phyloP scores from a whole-genome alignment of 2,113 vertebrate species.

The Ondatra zibethicus region DNA sequence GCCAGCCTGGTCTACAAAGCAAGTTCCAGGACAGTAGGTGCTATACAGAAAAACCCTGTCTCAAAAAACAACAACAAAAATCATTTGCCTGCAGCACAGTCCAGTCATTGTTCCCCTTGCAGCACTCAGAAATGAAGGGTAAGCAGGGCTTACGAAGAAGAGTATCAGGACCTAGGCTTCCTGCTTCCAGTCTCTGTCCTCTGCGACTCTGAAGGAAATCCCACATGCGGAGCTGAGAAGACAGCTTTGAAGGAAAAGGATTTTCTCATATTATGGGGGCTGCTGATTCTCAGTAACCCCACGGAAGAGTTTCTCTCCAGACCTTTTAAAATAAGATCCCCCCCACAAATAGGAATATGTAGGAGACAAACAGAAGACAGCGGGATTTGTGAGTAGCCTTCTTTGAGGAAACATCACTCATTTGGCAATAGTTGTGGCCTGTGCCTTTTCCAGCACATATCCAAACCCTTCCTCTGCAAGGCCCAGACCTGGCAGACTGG shows the following conservation, averaged over 20 bases:
- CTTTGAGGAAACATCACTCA: not conserved
- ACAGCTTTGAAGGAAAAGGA: not conserved
- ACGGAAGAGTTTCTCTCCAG: not conserved
- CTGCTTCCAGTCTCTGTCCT: not conserved
- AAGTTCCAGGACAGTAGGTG: not conserved
- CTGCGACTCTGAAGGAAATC: not conserved
- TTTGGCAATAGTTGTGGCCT: not conserved
- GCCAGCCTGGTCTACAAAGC: not conserved
- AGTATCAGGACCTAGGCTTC: not conserved
- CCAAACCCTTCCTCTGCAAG: accelerated
- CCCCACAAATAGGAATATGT: conserved; percentile 29
- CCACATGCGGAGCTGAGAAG: not conserved
- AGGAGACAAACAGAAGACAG: not conserved
- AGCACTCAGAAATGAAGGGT: conserved; percentile 31
- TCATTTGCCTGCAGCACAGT: not conserved
- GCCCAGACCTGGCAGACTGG: accelerated
- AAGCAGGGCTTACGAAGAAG: not conserved
- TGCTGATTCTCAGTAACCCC: not conserved
- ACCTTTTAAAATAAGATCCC: not conserved
- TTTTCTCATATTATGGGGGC: not conserved
- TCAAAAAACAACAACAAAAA: too few species aligned
- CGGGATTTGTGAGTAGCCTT: not conserved
- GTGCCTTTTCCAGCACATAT: not conserved
- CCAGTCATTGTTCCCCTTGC: conserved; percentile 47
- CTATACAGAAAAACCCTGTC: not conserved